Conservation (phyloP, 1,140 invertebrate genomes). For the Idris sp. region DNA sequence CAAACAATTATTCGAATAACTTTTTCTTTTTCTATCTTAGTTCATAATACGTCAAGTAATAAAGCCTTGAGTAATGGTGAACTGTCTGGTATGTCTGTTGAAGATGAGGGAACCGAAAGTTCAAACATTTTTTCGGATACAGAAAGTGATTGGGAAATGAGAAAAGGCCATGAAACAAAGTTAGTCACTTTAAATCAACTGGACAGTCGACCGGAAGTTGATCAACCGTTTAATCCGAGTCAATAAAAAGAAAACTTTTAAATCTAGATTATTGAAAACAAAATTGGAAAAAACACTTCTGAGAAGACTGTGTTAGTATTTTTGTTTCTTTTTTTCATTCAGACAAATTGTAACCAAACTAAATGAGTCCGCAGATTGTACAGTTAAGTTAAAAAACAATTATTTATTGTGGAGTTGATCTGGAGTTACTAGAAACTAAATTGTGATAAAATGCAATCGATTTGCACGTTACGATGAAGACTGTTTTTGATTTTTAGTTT, state of each 20-base stretch:
- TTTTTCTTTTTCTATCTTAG: too few species aligned
- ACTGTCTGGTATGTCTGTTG: constrained; percentile 75
- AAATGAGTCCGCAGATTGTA: too few species aligned
- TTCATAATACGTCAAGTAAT: constrained; percentile 20
- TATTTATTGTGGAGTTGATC: constrained; percentile 41
- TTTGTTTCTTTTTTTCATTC: neutral
- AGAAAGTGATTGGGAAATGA: constrained; percentile 80
- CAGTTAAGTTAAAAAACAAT: constrained; percentile 11
- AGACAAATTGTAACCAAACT: neutral
- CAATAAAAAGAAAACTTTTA: too few species aligned
- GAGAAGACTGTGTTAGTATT: constrained; percentile 56
- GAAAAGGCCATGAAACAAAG: constrained; percentile 59
- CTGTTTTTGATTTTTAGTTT: constrained; percentile 40
- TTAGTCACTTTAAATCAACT: constrained; percentile 27
- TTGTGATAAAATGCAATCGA: constrained; percentile 50
- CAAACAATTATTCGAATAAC: too few species aligned
- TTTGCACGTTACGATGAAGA: constrained; percentile 39
- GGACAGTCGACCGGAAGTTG: constrained; percentile 76
- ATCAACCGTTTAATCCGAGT: constrained; percentile 70
- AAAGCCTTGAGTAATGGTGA: constrained; percentile 64
- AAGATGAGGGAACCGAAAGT: constrained; percentile 75
- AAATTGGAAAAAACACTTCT: constrained; percentile 21
- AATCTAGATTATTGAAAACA: constrained; percentile 1
- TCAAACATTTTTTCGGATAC: constrained; percentile 80
- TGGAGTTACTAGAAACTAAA: constrained; percentile 1